Base-by-base conservation (phyloP, 2,113 vertebrate species). In the Sciurus niger region DNA sequence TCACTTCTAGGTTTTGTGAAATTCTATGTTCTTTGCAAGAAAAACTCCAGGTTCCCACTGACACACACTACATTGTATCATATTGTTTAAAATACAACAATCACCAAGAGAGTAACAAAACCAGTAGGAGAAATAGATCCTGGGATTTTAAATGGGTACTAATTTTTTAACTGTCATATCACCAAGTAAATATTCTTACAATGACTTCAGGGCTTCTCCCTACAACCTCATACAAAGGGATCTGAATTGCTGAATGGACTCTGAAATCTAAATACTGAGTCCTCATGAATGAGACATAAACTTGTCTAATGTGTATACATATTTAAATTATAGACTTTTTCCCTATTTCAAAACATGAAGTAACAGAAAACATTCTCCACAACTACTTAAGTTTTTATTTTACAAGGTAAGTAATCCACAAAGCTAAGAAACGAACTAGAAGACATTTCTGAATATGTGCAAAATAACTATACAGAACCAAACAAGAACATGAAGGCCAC, bases 341-440 rank as follows among this genome's bases (percentile, higher is more conserved):
- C 78, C 48, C 88, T 90, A 67, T 89, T 40, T 74, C 74, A 40
- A 96, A 89, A 67, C 76, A 83, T 67, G 68, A 96, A 84, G 48
- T 37, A 94, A 94, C 4, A 77, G 48, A 97, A 96, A 96, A 93
- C 73, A 82, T 24, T 91, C 24, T 91, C 37, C 22, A 76, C 5
- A 96, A 82, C 22, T 77, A 93, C 32, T 7, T 92, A 30, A 67
- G 58, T 87, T 95, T 79, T 94, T 82, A 90, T 87, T 93, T 95
- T 83, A 92, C 10, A 97, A 96, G 30, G 96, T 88, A 92, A 95
- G 79, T 25, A 96, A 90, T 83, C 24, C 32, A 74, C 43, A 89
- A 93, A 96, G 89, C 46, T 94, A 93, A 85, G 58, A 96, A 55
- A 95, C 82, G 16, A 93, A 94, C 89, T 84, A 89, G 37, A 94